Percentiles rank a stretch among this genome's conserved stretches.
Evolutionary conservation across 2,113 vertebrate genomes (phyloP).

Genomic region (Pollachius pollachius): DNA sequence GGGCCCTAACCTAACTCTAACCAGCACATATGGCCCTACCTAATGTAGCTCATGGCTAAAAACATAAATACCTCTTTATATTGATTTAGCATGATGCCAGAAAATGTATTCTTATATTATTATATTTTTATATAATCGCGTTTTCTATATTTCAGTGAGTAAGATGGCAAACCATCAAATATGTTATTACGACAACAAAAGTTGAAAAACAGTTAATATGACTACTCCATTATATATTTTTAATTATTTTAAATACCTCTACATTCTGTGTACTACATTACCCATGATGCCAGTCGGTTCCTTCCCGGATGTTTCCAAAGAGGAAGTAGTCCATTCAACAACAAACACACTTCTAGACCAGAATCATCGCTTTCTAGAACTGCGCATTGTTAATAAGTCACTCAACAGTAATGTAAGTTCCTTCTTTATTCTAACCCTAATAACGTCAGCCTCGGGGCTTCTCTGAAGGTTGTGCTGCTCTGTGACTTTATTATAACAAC

Average conservation of each 20-base stretch:
- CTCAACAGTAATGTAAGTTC: not conserved
- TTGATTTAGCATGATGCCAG: too few relatives aligned
- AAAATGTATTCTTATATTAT: too few relatives aligned
- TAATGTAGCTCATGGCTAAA: too few relatives aligned
- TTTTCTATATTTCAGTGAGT: not conserved
- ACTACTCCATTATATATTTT: not conserved
- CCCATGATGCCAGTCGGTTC: constrained; percentile 35
- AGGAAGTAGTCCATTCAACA: constrained; percentile 56
- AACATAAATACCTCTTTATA: too few relatives aligned
- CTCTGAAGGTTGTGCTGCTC: not conserved
- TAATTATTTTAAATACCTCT: not conserved
- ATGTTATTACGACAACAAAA: not conserved
- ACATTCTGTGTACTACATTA: constrained; percentile 50
- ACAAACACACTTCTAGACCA: constrained; percentile 32
- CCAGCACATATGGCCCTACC: too few relatives aligned
- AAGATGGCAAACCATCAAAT: not conserved
- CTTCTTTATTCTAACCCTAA: not conserved
- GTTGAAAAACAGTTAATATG: not conserved
- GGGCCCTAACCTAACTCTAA: too few relatives aligned
- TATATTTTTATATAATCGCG: too few relatives aligned
- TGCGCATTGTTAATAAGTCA: not conserved
- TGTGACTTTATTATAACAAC: too few relatives aligned
- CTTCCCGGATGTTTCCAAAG: constrained; percentile 44
- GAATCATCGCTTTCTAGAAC: constrained; percentile 31
- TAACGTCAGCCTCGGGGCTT: not conserved